Base-by-base conservation (phyloP, 2,113 vertebrate species). In the Cairina moschata region DNA sequence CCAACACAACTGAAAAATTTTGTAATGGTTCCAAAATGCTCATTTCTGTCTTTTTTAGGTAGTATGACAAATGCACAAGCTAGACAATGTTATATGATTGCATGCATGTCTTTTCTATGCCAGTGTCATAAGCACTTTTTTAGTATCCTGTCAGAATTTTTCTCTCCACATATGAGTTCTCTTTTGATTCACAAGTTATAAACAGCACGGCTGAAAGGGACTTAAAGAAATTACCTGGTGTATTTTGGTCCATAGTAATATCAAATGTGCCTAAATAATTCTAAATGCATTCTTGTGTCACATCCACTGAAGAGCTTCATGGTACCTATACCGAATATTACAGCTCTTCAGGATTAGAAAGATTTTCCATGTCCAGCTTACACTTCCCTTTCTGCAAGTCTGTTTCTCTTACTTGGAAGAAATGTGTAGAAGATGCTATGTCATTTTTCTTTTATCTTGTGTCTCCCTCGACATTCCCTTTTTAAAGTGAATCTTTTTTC, bases 301-400 rank as follows among this genome's bases (percentile, higher is more conserved):
- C 38, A 83, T 65, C 18, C 4, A 5, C 40, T 85, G 58, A 92
- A 76, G 25, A 31, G 50, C 76, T 92, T 83, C 29, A 77, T 54
- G 38, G 29, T 88, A 52, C 59, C 63, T 76, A 81, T 86, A 55
- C 21, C 95, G 89, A 92, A 93, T 78, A 94, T 65, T 72, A n/a
- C 54, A 46, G 8, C 29, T 85, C 16, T 76, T 72, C 46, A 48
- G 60, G 31, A 34, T 72, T 31, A 66, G 63, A 75, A 86, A 59
- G 12, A 46, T 26, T 81, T n/a, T 65, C 17, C 31, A 2, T 14
- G 16, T 66, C 36, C 52, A 68, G 62, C 7, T 71, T 62, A 48
- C 0, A 0, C 17, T 83, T 83, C 9, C 11, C 17, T 86, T 83
- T 46, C 80, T 62, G 17, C 48, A 80, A 62, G 50, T 34, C 48